phyloP scores from a whole-genome alignment of 1,140 invertebrate genomes.

The Zaprionus ornatus region DNA sequence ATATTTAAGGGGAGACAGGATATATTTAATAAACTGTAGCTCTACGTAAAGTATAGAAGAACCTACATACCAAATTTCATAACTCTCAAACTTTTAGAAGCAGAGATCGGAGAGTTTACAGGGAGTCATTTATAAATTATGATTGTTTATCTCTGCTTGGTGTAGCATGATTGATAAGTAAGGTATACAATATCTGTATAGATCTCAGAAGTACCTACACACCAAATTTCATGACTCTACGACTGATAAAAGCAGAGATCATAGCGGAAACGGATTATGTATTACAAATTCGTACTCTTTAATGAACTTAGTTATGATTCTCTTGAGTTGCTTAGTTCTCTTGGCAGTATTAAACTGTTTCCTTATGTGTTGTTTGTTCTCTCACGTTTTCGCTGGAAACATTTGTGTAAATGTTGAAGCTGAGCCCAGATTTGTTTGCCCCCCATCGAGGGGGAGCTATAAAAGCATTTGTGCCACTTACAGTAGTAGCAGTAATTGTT shows the following conservation, averaged over 20 bases:
- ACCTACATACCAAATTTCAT: background rate
- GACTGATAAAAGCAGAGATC: background rate
- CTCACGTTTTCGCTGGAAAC: constrained; percentile 35
- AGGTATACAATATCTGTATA: too few species aligned
- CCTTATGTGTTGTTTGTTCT: background rate
- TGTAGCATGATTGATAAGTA: too few species aligned
- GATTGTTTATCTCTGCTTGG: too few species aligned
- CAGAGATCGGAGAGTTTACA: background rate
- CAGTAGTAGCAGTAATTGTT: constrained; percentile 12
- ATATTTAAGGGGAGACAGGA: too few species aligned
- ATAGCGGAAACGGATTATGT: background rate
- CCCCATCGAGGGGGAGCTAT: constrained; percentile 15
- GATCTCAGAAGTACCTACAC: background rate
- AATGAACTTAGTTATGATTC: background rate
- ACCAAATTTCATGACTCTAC: background rate
- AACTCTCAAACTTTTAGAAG: background rate
- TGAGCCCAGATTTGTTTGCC: constrained; percentile 34
- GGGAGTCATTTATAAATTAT: rapidly evolving
- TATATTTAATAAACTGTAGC: too few species aligned
- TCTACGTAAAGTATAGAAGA: too few species aligned
- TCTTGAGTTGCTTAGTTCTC: background rate
- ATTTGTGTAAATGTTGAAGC: constrained; percentile 64
- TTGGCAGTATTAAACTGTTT: background rate
- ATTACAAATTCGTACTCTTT: background rate
- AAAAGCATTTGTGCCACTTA: constrained; percentile 28